Conservation (phyloP, 2,888 invertebrate genomes). For the Ectemnius cavifrons region DNA sequence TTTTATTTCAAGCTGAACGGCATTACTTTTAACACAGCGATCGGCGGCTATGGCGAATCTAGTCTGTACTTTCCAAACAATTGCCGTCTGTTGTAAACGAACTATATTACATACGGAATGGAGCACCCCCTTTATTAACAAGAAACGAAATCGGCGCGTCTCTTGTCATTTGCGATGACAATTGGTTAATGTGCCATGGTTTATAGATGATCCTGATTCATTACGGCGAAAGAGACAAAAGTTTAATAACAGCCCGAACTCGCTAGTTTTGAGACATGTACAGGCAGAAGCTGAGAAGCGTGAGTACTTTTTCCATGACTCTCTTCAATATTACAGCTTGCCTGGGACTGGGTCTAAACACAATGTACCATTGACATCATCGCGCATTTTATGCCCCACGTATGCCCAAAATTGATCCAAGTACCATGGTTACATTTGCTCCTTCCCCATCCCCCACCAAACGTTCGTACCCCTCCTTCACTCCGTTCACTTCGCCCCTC, state of each 20-base stretch:
- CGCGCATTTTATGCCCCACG: not conserved
- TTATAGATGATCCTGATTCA: constrained; percentile 82
- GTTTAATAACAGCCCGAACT: constrained; percentile 79
- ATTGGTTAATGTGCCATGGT: constrained; percentile 69
- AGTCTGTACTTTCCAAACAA: too few species aligned
- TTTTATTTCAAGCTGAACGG: constrained; percentile 29
- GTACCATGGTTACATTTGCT: constrained; percentile 22
- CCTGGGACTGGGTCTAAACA: constrained; percentile 60
- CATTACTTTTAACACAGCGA: constrained; percentile 18
- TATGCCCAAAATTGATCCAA: constrained; percentile 23
- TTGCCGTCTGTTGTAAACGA: too few species aligned
- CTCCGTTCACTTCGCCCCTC: not conserved
- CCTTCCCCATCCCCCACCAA: not conserved
- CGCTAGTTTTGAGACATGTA: constrained; percentile 78
- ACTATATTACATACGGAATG: too few species aligned
- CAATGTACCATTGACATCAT: constrained; percentile 32
- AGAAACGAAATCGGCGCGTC: too few species aligned
- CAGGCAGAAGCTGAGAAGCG: constrained; percentile 78
- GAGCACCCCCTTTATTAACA: too few species aligned
- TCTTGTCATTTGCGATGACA: not conserved
- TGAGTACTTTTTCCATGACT: constrained; percentile 76
- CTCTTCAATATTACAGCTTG: constrained; percentile 59
- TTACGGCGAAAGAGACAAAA: constrained; percentile 82
- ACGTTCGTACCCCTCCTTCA: constrained; percentile 16
- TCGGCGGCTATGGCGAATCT: too few species aligned